Percentiles rank a stretch among this genome's conserved stretches.
Evolutionary conservation across 2,797 vertebrate species (phyloP).

Genomic region (Chaetodon trifasciatus): DNA sequence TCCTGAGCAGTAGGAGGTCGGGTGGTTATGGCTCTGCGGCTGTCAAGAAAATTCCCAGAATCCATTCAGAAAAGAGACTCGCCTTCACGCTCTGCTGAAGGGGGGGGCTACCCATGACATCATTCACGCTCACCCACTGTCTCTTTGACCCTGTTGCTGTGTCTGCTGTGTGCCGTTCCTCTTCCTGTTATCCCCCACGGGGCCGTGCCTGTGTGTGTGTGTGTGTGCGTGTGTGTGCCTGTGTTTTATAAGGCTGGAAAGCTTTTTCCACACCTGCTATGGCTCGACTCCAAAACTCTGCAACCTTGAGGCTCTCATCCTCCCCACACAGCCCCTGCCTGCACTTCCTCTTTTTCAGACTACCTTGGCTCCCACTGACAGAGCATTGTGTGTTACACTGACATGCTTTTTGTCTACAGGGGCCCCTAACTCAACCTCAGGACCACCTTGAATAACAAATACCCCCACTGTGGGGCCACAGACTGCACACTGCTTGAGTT

Average conservation of each 20-base stretch:
- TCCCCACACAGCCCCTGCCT: conserved; percentile 43
- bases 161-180: conserved; percentile 57
- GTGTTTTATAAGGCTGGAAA: conserved; percentile 31
- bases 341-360: conserved; percentile 64
- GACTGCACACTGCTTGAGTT: conserved; percentile 71
- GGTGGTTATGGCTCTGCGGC: conserved; percentile 22
- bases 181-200: conserved; percentile 56
- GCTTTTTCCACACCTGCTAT: conserved; percentile 71
- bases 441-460: conserved; percentile 78
- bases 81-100: conserved; percentile 50
- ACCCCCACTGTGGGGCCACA: conserved; percentile 63
- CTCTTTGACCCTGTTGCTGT: conserved; percentile 58
- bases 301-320: conserved; percentile 54
- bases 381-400: conserved; percentile 73
- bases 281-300: conserved; percentile 59
- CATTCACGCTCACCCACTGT: conserved; percentile 55
- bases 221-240: conserved; percentile 1
- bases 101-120: conserved; percentile 62
- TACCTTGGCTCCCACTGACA: conserved; percentile 68
- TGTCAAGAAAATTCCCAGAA: conserved; percentile 54
- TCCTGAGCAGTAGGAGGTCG: conserved; percentile 40
- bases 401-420: conserved; percentile 79
- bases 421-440: conserved; percentile 73
- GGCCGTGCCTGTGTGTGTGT: conserved; percentile 23
- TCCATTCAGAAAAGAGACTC: conserved; percentile 51